A percentile compares a stretch with the other conserved stretches of the same genome.
Conservation (phyloP, 2,113 vertebrate species). For the Microcebus lehilahytsara region DNA sequence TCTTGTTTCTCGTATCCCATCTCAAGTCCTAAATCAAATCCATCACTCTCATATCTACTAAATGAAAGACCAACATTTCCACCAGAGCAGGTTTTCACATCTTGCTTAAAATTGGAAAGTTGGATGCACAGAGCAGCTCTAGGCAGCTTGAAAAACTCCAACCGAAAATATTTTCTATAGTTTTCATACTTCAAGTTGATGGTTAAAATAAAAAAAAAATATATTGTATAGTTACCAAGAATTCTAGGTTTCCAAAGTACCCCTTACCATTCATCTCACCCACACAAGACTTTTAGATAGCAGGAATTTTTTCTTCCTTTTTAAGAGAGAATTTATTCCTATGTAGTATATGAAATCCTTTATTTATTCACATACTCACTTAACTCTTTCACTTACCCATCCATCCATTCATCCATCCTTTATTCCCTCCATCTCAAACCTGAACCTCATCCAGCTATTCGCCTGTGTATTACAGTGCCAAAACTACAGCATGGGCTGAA, state of each 20-base stretch:
- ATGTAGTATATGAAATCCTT: background rate
- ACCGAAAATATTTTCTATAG: background rate
- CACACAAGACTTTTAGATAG: background rate
- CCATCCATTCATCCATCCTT: background rate
- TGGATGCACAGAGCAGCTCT: background rate
- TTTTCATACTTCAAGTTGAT: background rate
- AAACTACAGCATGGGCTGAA: background rate
- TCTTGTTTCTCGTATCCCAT: background rate
- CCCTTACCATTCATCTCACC: background rate
- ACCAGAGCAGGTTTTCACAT: background rate
- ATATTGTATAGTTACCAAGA: background rate
- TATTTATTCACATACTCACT: background rate
- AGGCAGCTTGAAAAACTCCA: background rate
- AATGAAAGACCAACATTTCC: background rate
- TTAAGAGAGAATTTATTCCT: constrained; percentile 24
- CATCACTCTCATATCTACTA: background rate
- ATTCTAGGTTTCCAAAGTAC: background rate
- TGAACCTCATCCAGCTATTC: background rate
- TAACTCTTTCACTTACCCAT: background rate
- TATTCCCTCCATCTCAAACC: background rate
- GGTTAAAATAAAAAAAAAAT: background rate
- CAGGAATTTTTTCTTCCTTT: background rate
- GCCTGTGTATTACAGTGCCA: background rate
- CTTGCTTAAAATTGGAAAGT: background rate
- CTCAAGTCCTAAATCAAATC: background rate